These are phyloP conservation scores for Hesperia comma DNA, from an alignment of 2,888 invertebrate genomes.

Conservation along the genomic window DNA sequence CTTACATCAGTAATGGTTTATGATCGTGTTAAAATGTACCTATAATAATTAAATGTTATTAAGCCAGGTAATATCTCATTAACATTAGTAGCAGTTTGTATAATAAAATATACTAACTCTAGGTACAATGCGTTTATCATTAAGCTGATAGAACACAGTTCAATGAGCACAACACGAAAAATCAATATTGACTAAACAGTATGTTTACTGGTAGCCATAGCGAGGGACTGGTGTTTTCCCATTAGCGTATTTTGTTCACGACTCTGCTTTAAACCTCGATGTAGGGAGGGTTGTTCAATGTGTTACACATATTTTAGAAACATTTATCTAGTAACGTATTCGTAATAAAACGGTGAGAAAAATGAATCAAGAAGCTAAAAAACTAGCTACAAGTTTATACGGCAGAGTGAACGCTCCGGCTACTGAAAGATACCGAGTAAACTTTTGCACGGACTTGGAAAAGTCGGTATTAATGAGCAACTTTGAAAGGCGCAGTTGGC, in stretches of 20 bases:
- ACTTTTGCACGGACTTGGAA: slow-evolving; percentile 91
- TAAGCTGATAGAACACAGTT: slow-evolving; percentile 2
- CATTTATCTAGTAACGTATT: neutral
- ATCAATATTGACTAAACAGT: slow-evolving; percentile 26
- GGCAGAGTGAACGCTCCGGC: slow-evolving; percentile 55
- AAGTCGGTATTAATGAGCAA: slow-evolving; percentile 96
- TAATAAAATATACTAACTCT: neutral
- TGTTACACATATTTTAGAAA: no score
- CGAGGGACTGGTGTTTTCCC: slow-evolving; percentile 6
- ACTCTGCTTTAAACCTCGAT: no score
- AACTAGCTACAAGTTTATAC: slow-evolving; percentile 52
- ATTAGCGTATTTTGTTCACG: slow-evolving; percentile 10
- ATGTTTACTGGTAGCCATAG: slow-evolving; percentile 36
- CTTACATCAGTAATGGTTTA: no score
- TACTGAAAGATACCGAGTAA: slow-evolving; percentile 31
- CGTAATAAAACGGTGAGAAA: neutral
- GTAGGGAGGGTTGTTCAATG: no score
- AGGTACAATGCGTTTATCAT: neutral
- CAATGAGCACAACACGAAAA: slow-evolving; percentile 5
- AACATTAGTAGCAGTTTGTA: no score
- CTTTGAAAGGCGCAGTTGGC: slow-evolving; percentile 96
- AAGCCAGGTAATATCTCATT: no score
- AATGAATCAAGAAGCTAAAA: slow-evolving; percentile 43
- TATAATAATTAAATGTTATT: no score
- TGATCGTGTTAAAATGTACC: no score